Evolutionary conservation across 2,113 vertebrate genomes (phyloP).

Genomic region (Crocuta crocuta): DNA sequence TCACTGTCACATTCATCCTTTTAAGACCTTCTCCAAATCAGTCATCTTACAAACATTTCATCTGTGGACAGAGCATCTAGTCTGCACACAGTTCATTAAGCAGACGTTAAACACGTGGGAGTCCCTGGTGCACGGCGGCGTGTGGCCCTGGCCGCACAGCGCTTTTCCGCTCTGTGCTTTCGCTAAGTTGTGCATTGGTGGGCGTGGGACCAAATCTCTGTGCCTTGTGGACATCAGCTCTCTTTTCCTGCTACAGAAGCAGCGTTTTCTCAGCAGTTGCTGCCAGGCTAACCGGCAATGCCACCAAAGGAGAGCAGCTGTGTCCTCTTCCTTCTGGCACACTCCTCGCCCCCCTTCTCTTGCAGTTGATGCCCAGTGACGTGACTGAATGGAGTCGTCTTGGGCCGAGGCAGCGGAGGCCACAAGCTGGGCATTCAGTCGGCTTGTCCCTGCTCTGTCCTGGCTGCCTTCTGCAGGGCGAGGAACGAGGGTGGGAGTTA

Average conservation of each 20-base stretch:
- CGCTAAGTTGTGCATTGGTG: background rate
- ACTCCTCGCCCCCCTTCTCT: constrained; percentile 16
- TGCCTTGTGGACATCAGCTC: constrained; percentile 25
- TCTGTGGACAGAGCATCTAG: background rate
- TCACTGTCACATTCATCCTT: background rate
- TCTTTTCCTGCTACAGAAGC: constrained; percentile 40
- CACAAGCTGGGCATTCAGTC: constrained; percentile 57
- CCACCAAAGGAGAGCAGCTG: background rate
- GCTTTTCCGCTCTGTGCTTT: constrained; percentile 12
- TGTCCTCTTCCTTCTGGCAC: constrained; percentile 2
- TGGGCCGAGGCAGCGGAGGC: constrained; percentile 63
- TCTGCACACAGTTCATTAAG: background rate
- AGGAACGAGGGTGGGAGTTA: constrained; percentile 23
- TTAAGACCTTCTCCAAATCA: background rate
- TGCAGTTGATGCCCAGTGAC: background rate
- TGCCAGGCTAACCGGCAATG: constrained; percentile 52
- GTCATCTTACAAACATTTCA: background rate
- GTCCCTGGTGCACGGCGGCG: background rate
- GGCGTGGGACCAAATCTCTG: background rate
- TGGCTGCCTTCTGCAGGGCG: constrained; percentile 37
- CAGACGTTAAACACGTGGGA: background rate
- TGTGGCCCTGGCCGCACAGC: background rate
- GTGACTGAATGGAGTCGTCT: constrained; percentile 62
- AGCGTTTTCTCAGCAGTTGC: constrained; percentile 52
- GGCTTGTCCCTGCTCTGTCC: constrained; percentile 34